Base-by-base conservation (phyloP, 2,797 vertebrate species). In the Girardinus metallicus region DNA sequence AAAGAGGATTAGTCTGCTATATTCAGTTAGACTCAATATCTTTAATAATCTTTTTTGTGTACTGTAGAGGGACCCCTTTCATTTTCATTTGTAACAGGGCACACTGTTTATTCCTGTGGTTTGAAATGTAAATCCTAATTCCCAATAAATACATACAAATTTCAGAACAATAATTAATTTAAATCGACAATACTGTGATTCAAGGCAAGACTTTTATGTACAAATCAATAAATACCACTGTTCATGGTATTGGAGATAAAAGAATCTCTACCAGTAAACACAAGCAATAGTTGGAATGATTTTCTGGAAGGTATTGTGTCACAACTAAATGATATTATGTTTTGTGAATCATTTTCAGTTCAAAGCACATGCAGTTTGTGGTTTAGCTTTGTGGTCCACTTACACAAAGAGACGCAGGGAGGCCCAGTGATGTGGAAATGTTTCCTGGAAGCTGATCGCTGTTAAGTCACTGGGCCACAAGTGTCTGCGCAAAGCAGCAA, bases 381-480 rank as follows among this genome's bases (percentile, higher is more conserved):
- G 70, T 85, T 77, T 55, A 79, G 49, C 44, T 81, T 46, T 78
- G 73, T 73, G 76, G 80, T 86, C 21, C 64, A 66, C 41, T 75
- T 55, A 74, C 78, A 74, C 77, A 87, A 75, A 76, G 75, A 86
- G 39, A 80, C 46, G 31, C 70, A 62, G 39, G 49, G 26, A 81
- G 74, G 73, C 70, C 8, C 43, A 60, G 78, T 43, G 78, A 77
- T 87, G 84, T 85, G 81, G 83, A 88, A 91, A 87, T 75, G 41
- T 76, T 87, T 80, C 81, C 73, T 83, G 86, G 80, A 90, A 92
- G 88, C 80, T 18, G 72, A 83, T 83, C 13, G 43, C 73, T 78
- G 73, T 85, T 79, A 73, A 75, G 83, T 86, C 85, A 85, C 41
- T 49, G 49, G 34, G 76, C 29, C 51, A 70, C 75, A 84, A 77